These are phyloP conservation scores for Lithobates pipiens DNA, from an alignment of 2,797 vertebrate species.

Conservation along the genomic window DNA sequence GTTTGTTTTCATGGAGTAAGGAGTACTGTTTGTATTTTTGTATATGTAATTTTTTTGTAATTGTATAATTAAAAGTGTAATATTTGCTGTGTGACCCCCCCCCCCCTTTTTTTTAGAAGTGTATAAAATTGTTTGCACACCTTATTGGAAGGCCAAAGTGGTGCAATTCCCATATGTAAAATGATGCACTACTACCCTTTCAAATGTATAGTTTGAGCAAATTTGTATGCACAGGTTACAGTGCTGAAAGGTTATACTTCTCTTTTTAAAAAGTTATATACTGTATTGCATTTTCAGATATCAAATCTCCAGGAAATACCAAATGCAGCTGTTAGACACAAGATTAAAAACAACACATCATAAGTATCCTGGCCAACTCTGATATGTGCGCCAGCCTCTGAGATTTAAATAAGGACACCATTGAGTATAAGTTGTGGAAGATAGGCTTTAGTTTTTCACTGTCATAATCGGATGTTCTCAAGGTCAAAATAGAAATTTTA, in stretches of 20 bases:
- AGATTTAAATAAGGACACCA: not conserved
- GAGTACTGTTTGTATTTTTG: too few species aligned
- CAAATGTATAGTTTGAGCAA: not conserved
- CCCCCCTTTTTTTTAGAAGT: not conserved
- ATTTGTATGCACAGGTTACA: not conserved
- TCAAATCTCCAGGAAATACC: conserved; percentile 3
- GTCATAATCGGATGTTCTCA: too few species aligned
- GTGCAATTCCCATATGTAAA: too few species aligned
- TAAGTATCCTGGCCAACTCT: not conserved
- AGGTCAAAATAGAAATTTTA: too few species aligned
- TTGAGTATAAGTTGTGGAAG: too few species aligned
- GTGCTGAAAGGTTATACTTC: not conserved
- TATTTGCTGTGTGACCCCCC: too few species aligned
- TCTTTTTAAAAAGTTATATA: not conserved
- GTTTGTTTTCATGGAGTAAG: too few species aligned
- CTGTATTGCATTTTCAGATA: not conserved
- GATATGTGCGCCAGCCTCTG: not conserved
- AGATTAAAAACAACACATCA: not conserved
- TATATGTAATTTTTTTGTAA: too few species aligned
- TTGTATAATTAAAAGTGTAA: too few species aligned
- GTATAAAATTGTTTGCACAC: not conserved
- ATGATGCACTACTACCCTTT: not conserved
- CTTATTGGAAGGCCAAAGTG: not conserved
- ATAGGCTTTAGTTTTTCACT: too few species aligned
- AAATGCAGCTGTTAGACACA: conserved; percentile 27